These are phyloP conservation scores for Athene cunicularia DNA, from an alignment of 2,113 vertebrate species.

Conservation along the genomic window DNA sequence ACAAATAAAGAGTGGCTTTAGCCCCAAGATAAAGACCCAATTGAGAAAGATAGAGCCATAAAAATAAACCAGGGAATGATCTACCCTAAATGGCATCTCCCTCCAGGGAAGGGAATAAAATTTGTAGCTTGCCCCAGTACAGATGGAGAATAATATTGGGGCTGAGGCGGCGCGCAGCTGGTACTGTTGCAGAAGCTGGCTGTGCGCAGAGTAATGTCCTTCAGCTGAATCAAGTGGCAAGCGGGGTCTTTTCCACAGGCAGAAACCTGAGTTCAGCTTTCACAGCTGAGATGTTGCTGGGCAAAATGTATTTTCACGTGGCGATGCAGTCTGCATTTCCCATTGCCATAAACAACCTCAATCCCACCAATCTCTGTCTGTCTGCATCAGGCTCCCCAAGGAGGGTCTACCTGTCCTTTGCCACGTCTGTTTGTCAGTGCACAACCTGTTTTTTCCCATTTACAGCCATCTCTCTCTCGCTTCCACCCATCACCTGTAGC, in stretches of 20 bases:
- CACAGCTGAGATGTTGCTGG: background rate
- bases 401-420: background rate
- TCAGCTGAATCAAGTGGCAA: background rate
- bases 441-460: background rate
- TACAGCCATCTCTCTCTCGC: background rate
- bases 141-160: background rate
- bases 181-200: background rate
- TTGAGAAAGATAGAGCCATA: background rate
- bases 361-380: fast-evolving
- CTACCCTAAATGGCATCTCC: slow-evolving; percentile 32
- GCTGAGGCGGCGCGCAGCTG: background rate
- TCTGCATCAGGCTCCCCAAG: background rate
- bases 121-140: background rate
- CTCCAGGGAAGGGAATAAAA: background rate
- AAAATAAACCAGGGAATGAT: slow-evolving; percentile 29
- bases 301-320: fast-evolving
- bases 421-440: fast-evolving
- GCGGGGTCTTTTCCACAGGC: background rate
- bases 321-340: fast-evolving
- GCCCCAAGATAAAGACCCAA: slow-evolving; percentile 1
- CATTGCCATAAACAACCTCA: fast-evolving
- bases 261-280: background rate
- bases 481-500: background rate
- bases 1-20: background rate
- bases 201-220: background rate